Base-by-base conservation (phyloP, 2,113 vertebrate genomes). In the Mixornis gularis region DNA sequence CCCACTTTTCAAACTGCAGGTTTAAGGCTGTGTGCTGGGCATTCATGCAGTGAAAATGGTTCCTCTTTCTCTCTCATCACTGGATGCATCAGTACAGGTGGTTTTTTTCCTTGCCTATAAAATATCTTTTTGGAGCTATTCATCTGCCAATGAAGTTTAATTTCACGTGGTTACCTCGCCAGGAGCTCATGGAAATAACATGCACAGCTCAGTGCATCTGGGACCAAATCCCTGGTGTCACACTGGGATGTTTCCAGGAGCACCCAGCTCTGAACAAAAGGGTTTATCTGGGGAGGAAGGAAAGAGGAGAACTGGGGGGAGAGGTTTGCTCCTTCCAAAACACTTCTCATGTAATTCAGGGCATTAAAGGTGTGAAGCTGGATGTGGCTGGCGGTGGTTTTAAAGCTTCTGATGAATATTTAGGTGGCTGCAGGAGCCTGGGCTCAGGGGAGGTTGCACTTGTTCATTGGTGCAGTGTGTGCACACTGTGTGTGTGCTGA, bases 401-500 rank as follows among this genome's bases (percentile, higher is more conserved):
- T 63, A 34, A 73, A 58, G 30, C 34, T 80, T n/a, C 21, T 30
- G 26, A 1, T 5, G 24, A 2, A 3, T 18, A 0, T 34, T 84
- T 15, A 9, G 1, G 2, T 52, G n/a, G 40, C 6, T 65, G 64
- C 43, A 74, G 76, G 58, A n/a, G 4, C n/a, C 24, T 59, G 59
- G 26, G 25, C 32, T 34, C 24, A 25, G 53, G 17, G 17, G 25
- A 52, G 51, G 63, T 10, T 2, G 0, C 16, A 3, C 1, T 63
- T 11, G 5, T 6, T 20, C 40, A 3, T 36, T 0, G 4, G 26
- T 13, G 40, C 32, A 13, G 1, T 0, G 2, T 17, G 38, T 68
- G 43, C 43, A 44, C 18, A 44, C 18, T 8, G 9, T 19, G 46
- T 22, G 46, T 48, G 46, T 48, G 68, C 52, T 46, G 68, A 55